Percentiles rank a stretch among this genome's conserved stretches.
Evolutionary conservation across 2,888 invertebrate species (phyloP).

Genomic region (Barypeithes pellucidus): DNA sequence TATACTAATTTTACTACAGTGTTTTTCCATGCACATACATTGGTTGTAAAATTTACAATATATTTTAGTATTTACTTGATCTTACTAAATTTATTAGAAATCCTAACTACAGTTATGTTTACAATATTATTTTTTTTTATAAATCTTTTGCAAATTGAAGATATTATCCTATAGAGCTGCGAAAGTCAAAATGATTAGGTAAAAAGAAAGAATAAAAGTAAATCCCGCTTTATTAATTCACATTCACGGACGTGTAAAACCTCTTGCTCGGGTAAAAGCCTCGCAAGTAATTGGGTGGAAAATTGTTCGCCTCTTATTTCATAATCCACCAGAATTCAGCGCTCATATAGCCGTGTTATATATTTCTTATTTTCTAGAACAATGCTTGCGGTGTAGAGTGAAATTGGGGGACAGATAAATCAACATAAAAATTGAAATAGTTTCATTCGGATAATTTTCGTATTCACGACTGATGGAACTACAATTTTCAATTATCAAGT

Average conservation of each 20-base stretch:
- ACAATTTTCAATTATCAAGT: too few relatives aligned
- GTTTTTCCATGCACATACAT: too few relatives aligned
- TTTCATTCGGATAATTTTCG: too few relatives aligned
- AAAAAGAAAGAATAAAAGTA: conserved; percentile 12
- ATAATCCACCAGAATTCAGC: conserved; percentile 20
- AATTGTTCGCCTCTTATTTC: conserved; percentile 25
- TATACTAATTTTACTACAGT: too few relatives aligned
- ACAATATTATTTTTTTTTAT: too few relatives aligned
- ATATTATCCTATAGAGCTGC: background rate
- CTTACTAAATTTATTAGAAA: too few relatives aligned
- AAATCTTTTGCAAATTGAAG: background rate
- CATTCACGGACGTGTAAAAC: conserved; percentile 25
- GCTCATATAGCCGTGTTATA: conserved; percentile 13
- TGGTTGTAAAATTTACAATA: too few relatives aligned
- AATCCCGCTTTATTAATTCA: conserved; percentile 22
- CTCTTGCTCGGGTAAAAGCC: conserved; percentile 8
- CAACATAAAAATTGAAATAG: conserved; percentile 12
- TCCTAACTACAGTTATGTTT: too few relatives aligned
- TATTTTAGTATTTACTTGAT: too few relatives aligned
- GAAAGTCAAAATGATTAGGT: background rate
- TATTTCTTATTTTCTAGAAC: conserved; percentile 25
- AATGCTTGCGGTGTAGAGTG: conserved; percentile 2
- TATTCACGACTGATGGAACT: too few relatives aligned
- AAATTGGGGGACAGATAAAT: conserved; percentile 9
- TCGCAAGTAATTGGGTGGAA: conserved; percentile 23